A percentile compares a stretch with the other conserved stretches of the same genome.
phyloP scores from a whole-genome alignment of 1,140 invertebrate species.

The Physella acuta region DNA sequence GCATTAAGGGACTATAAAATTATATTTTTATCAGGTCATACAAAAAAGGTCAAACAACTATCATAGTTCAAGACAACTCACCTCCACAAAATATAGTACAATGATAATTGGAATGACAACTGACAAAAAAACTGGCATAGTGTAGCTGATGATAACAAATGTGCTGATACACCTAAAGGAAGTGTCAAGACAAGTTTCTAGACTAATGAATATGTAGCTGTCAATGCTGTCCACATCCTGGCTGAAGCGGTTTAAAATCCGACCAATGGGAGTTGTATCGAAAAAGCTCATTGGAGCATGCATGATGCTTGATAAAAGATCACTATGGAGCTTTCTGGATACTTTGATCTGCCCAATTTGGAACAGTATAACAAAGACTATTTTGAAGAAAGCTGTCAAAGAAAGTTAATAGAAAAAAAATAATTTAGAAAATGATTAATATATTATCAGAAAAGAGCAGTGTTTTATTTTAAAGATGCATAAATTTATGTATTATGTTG shows the following conservation, averaged over 20 bases:
- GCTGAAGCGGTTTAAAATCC: slow-evolving; percentile 67
- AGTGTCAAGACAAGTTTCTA: slow-evolving; percentile 37
- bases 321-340: slow-evolving; percentile 72
- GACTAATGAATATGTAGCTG: slow-evolving; percentile 40
- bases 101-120: slow-evolving; percentile 81
- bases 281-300: slow-evolving; percentile 65
- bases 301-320: slow-evolving; percentile 68
- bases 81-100: slow-evolving; percentile 85
- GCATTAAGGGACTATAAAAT: no score
- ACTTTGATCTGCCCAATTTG: slow-evolving; percentile 63
- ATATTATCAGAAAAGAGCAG: no score
- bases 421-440: no score
- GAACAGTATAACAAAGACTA: slow-evolving; percentile 40
- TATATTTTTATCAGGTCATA: no score
- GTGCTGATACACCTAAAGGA: slow-evolving; percentile 24
- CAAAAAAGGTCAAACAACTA: no score
- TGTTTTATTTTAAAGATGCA: no score
- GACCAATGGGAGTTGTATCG: slow-evolving; percentile 68
- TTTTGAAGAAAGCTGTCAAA: slow-evolving; percentile 26
- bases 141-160: slow-evolving; percentile 75
- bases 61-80: slow-evolving; percentile 45
- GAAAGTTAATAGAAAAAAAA: no score
- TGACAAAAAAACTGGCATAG: slow-evolving; percentile 80
- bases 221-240: slow-evolving; percentile 62
- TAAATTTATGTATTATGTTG: no score